Base-by-base conservation (phyloP, 1,140 invertebrate genomes). In the Ericerus pela region DNA sequence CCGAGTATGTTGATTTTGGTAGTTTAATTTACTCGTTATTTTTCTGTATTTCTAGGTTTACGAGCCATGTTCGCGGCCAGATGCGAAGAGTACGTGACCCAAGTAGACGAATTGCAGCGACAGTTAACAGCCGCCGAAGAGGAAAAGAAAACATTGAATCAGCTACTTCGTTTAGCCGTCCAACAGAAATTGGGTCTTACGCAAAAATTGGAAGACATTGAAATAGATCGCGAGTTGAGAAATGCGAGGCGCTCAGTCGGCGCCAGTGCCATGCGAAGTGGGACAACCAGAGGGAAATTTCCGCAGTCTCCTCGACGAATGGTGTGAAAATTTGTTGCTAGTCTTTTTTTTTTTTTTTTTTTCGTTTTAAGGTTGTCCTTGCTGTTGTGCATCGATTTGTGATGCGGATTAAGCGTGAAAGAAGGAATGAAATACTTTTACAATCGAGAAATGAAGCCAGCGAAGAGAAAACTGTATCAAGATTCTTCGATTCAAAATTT, bases 1-100 rank as follows among this genome's bases (percentile, higher is more conserved):
- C 22, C 16, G 31, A 16, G 24, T 33, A 30, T 33, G 8, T 33
- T n/a, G n/a, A n/a, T n/a, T n/a, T n/a, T n/a, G 11, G 16, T 14
- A 52, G n/a, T n/a, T n/a, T n/a, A n/a, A n/a, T n/a, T n/a, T n/a
- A n/a, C n/a, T n/a, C n/a, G 6, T 31, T 51, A 38, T 29, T 28
- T 20, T 8, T 43, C 33, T 26, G 51, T 61, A 60, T 70, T 62
- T 65, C 30, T 67, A 88, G 86, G 91, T 75, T 72, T 99, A 55
- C 81, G 96, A 64, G 94, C 96, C 38, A 97, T 99, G 94, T 99
- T 99, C 72, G 94, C 91, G 29, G 94, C 95, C 54, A 82, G 96
- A 29, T 97, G 94, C 73, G 94, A 98, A 73, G 94, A 99, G 72
- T 97, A 97, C 70, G 90, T 92, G 8, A 95, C 95, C n/a, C 91